These are phyloP conservation scores for Alsophila aescularia DNA, from an alignment of 2,888 invertebrate genomes.

Conservation along the genomic window DNA sequence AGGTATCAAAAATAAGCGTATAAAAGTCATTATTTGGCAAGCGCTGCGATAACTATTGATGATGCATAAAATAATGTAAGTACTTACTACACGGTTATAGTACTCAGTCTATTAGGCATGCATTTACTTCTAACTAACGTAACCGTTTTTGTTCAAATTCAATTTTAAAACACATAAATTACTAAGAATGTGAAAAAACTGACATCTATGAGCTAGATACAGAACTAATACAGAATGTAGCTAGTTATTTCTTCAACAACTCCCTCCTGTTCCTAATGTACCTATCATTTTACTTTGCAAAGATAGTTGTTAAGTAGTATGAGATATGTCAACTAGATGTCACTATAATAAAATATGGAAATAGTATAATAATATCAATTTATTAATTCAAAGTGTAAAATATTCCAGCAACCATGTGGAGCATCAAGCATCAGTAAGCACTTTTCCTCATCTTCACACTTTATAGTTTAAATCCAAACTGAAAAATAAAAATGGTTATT, in stretches of 20 bases:
- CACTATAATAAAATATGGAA: conserved; percentile 1
- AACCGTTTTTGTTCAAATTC: too few relatives aligned
- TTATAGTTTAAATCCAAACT: conserved; percentile 68
- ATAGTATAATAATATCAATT: not conserved
- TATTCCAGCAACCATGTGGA: conserved; percentile 35
- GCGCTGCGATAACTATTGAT: too few relatives aligned
- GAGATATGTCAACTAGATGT: conserved; percentile 5
- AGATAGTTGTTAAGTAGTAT: not conserved
- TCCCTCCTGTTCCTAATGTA: not conserved
- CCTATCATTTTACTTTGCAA: not conserved
- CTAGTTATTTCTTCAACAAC: not conserved
- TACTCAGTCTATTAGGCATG: too few relatives aligned
- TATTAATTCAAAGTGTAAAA: not conserved
- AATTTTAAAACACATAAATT: too few relatives aligned
- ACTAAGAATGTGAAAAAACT: not conserved
- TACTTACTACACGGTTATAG: too few relatives aligned
- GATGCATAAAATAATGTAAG: too few relatives aligned
- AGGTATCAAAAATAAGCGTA: too few relatives aligned
- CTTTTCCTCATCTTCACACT: not conserved
- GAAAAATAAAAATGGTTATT: conserved; percentile 45
- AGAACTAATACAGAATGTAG: conserved; percentile 2
- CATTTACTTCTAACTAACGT: too few relatives aligned
- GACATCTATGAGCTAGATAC: conserved; percentile 2
- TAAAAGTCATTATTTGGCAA: too few relatives aligned
- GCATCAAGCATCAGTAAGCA: conserved; percentile 27